Conservation (phyloP, 1,140 invertebrate genomes). For the Diprion similis region DNA sequence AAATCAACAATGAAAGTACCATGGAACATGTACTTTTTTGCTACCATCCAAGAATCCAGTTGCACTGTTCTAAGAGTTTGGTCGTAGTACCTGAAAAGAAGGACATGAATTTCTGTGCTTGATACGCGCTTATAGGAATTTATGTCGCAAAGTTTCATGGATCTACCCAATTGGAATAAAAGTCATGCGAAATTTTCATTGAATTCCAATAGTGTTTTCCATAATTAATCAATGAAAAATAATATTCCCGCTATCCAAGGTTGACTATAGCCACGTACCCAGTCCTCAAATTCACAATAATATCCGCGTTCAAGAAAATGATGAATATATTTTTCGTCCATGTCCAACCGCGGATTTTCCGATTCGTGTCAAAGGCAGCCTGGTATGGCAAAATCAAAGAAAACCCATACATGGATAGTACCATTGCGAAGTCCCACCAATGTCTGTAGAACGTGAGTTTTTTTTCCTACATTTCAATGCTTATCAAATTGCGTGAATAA, state of each 20-base stretch:
- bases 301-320: slow-evolving; percentile 39
- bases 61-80: slow-evolving; percentile 37
- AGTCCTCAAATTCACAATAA: slow-evolving; percentile 51
- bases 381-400: slow-evolving; percentile 46
- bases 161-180: background rate
- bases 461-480: background rate
- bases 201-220: background rate
- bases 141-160: background rate
- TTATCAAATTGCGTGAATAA: slow-evolving; percentile 16
- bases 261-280: slow-evolving; percentile 39
- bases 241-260: background rate
- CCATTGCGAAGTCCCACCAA: slow-evolving; percentile 49
- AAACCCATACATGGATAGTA: slow-evolving; percentile 35
- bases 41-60: slow-evolving; percentile 39
- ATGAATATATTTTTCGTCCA: slow-evolving; percentile 43
- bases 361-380: slow-evolving; percentile 42
- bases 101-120: background rate
- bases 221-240: background rate
- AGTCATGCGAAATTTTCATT: background rate
- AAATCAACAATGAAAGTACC: slow-evolving; percentile 47
- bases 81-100: slow-evolving; percentile 44
- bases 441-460: slow-evolving; percentile 26
- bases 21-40: slow-evolving; percentile 35
- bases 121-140: background rate
- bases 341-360: slow-evolving; percentile 29